Evolutionary conservation across 2,888 invertebrate species (phyloP).

Genomic region (Leucoma salicis): DNA sequence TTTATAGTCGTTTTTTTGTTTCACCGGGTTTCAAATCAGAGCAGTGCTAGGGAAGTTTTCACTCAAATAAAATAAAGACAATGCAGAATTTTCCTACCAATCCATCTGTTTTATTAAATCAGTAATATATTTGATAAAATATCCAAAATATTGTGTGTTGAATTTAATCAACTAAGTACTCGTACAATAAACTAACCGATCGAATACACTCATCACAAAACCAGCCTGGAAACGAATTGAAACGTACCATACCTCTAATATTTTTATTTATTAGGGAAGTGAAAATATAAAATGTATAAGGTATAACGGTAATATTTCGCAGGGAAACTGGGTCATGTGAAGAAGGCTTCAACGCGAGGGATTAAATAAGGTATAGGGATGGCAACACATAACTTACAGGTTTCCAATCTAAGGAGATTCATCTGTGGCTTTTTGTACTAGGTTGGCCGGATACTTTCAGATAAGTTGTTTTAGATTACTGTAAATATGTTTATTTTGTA

Average conservation of each 20-base stretch:
- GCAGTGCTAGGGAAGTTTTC: no score
- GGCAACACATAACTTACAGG: slow-evolving; percentile 11
- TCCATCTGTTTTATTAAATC: no score
- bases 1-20: no score
- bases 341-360: slow-evolving; percentile 20
- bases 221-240: slow-evolving; percentile 8
- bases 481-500: background rate
- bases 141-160: no score
- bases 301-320: slow-evolving; percentile 42
- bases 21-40: no score
- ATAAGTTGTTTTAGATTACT: background rate
- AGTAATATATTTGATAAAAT: no score
- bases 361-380: slow-evolving; percentile 32
- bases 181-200: background rate
- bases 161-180: no score
- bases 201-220: slow-evolving; percentile 1
- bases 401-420: slow-evolving; percentile 4
- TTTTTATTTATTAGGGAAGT: slow-evolving; percentile 27
- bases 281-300: slow-evolving; percentile 32
- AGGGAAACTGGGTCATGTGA: slow-evolving; percentile 42
- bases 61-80: no score
- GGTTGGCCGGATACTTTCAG: background rate
- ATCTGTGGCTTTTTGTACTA: slow-evolving; percentile 2
- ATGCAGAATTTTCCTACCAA: no score
- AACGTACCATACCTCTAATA: slow-evolving; percentile 10